These are phyloP conservation scores for Sinocyclocheilus anophthalmus DNA, from an alignment of 2,113 vertebrate genomes.

Conservation along the genomic window DNA sequence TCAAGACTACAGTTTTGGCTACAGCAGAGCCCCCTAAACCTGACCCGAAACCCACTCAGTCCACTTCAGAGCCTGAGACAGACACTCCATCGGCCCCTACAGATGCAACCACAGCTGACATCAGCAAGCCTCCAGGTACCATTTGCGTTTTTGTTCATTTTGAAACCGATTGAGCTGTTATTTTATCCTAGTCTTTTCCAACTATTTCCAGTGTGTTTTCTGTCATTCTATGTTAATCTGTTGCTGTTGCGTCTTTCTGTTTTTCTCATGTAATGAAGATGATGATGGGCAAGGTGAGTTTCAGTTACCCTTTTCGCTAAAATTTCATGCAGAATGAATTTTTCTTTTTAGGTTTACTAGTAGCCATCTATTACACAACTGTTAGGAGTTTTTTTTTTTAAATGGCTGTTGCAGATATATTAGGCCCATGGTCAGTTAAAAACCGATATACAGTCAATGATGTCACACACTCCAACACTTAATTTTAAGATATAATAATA, in stretches of 20 bases:
- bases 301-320: neutral
- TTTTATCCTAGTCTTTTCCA: neutral
- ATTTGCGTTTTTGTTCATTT: neutral
- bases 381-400: too few relatives aligned
- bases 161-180: too few relatives aligned
- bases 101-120: constrained; percentile 64
- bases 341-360: neutral
- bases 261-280: neutral
- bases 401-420: too few relatives aligned
- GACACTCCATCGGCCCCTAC: neutral
- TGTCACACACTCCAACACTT: too few relatives aligned
- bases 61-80: constrained; percentile 26
- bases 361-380: neutral
- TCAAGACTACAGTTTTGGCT: constrained; percentile 11
- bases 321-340: neutral
- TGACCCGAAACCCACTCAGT: constrained; percentile 40
- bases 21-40: neutral
- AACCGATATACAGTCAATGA: too few relatives aligned
- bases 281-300: constrained; percentile 38
- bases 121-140: constrained; percentile 73
- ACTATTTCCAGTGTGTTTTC: neutral
- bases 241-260: neutral
- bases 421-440: too few relatives aligned
- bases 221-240: too few relatives aligned
- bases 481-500: too few relatives aligned